phyloP scores from a whole-genome alignment of 2,113 vertebrate genomes.

The Chamaetylas fuelleborni region DNA sequence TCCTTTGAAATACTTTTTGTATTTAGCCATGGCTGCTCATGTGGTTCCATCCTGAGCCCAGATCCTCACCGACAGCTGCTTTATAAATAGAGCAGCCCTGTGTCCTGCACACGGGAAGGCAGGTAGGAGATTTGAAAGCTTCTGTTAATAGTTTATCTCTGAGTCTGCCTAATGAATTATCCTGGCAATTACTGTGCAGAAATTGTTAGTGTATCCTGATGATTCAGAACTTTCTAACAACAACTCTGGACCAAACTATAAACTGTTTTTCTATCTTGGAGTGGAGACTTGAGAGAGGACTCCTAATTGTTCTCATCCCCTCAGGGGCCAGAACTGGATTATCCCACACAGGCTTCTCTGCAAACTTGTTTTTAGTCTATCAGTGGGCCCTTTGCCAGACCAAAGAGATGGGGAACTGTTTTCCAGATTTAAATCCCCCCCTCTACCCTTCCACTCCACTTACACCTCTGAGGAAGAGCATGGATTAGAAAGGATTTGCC shows the following conservation, averaged over 20 bases:
- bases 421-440: slow-evolving; percentile 19
- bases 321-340: slow-evolving; percentile 38
- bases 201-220: slow-evolving; percentile 53
- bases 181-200: not conserved
- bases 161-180: not conserved
- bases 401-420: slow-evolving; percentile 14
- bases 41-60: not conserved
- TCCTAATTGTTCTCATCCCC: slow-evolving; percentile 55
- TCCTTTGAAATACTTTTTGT: not conserved
- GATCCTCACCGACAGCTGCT: accelerated
- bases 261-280: slow-evolving; percentile 64
- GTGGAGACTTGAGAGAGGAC: slow-evolving; percentile 55
- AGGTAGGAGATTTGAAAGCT: slow-evolving; percentile 40
- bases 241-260: slow-evolving; percentile 44
- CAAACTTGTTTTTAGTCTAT: slow-evolving; percentile 43
- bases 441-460: slow-evolving; percentile 16
- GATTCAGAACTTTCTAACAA: slow-evolving; percentile 65
- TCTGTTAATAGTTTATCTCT: slow-evolving; percentile 48
- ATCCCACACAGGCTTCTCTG: slow-evolving; percentile 41
- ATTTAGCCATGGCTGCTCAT: not conserved
- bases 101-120: not conserved
- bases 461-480: slow-evolving; percentile 40
- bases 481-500: slow-evolving; percentile 47
- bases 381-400: slow-evolving; percentile 22
- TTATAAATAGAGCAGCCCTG: not conserved